These are phyloP conservation scores for Nylanderia fulva DNA, from an alignment of 1,140 invertebrate species.

Conservation along the genomic window DNA sequence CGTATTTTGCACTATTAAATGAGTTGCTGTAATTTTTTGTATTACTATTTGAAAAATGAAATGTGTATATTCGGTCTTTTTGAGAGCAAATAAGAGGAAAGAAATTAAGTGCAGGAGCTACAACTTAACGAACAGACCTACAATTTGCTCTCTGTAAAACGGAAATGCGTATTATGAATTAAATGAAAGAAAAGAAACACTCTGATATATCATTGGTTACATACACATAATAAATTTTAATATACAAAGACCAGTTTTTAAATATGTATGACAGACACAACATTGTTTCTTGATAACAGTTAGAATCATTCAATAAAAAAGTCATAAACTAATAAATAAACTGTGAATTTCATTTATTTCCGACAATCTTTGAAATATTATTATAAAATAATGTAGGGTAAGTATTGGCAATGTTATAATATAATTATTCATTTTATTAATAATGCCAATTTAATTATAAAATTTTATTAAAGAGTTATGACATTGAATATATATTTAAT, in stretches of 20 bases:
- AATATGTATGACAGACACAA: slow-evolving; percentile 75
- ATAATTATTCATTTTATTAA: background rate
- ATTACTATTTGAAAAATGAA: background rate
- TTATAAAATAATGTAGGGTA: background rate
- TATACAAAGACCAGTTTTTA: slow-evolving; percentile 77
- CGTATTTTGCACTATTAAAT: too few relatives aligned
- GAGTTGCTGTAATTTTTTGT: slow-evolving; percentile 4
- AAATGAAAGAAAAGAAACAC: slow-evolving; percentile 23
- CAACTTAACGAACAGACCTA: slow-evolving; percentile 20
- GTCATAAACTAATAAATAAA: slow-evolving; percentile 68
- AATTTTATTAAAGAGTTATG: background rate
- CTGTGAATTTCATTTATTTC: slow-evolving; percentile 37
- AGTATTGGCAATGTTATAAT: background rate
- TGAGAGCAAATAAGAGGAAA: background rate
- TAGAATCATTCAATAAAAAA: slow-evolving; percentile 79
- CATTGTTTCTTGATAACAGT: slow-evolving; percentile 76
- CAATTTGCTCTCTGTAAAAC: slow-evolving; percentile 20
- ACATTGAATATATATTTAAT: background rate
- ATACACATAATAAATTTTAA: slow-evolving; percentile 74
- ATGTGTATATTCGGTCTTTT: background rate
- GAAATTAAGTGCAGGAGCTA: background rate
- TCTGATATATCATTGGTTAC: slow-evolving; percentile 74
- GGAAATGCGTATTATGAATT: slow-evolving; percentile 58
- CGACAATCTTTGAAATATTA: background rate
- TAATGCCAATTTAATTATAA: background rate